Evolutionary conservation across 2,797 vertebrate genomes (phyloP).

Genomic region (Peromyscus eremicus): DNA sequence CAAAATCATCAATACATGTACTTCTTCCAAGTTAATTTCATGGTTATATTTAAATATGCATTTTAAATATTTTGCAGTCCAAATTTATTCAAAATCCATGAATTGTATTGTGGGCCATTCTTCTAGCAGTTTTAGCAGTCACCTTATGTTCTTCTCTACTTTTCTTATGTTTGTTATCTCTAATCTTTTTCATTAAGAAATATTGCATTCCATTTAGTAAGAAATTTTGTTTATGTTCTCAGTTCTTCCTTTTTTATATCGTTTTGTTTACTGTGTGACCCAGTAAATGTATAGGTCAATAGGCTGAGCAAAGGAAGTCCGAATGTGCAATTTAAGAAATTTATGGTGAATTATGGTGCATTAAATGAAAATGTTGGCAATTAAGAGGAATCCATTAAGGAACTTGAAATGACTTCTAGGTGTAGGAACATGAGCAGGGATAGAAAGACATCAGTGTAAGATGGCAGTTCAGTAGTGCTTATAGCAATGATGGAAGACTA

Average conservation of each 20-base stretch:
- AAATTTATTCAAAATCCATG: neutral
- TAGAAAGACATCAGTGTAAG: neutral
- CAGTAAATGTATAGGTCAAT: neutral
- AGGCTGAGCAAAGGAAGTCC: neutral
- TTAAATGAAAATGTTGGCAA: neutral
- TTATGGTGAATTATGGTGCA: neutral
- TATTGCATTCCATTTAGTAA: neutral
- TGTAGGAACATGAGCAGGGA: neutral
- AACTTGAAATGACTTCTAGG: neutral
- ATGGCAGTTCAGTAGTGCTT: rapidly evolving
- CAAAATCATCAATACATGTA: neutral
- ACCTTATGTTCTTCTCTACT: neutral
- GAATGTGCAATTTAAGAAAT: neutral
- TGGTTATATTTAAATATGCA: neutral
- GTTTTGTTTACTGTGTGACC: neutral
- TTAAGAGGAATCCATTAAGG: too few species aligned
- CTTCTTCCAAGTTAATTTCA: neutral
- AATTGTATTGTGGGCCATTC: neutral
- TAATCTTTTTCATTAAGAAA: neutral
- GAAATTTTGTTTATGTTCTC: neutral
- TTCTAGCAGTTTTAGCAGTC: too few species aligned
- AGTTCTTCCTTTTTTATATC: neutral
- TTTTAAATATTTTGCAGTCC: neutral
- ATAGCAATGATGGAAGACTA: neutral
- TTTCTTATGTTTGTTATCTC: rapidly evolving